A percentile compares a stretch with the other conserved stretches of the same genome.
These are phyloP conservation scores for Saimiri boliviensis DNA, from an alignment of 2,113 vertebrate genomes.

Conservation along the genomic window DNA sequence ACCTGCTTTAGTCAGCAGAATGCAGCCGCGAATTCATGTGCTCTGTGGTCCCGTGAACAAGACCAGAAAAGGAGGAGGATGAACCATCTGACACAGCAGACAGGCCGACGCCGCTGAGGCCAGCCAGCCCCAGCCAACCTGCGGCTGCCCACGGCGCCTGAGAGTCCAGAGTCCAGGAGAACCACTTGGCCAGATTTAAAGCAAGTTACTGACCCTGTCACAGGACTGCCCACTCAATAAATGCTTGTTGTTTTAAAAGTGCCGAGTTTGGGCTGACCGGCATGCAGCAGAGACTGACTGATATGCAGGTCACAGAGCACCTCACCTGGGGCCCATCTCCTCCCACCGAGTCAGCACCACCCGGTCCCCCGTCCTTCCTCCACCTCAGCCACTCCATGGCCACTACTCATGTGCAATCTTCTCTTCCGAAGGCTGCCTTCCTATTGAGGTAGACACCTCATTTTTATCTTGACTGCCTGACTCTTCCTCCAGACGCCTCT, in stretches of 20 bases:
- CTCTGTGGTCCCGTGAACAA: background rate
- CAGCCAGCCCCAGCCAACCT: too few relatives aligned
- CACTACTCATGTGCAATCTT: background rate
- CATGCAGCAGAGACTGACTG: accelerated
- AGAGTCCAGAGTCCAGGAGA: too few relatives aligned
- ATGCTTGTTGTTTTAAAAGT: too few relatives aligned
- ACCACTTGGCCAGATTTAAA: accelerated
- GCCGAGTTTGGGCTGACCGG: accelerated
- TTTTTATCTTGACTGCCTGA: background rate
- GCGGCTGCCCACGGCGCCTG: too few relatives aligned
- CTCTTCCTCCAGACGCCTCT: too few relatives aligned
- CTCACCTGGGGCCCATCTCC: too few relatives aligned
- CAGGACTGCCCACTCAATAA: accelerated
- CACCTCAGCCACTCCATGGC: accelerated
- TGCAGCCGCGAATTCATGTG: accelerated
- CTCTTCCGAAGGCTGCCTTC: background rate
- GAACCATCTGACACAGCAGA: too few relatives aligned
- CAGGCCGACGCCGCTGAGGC: accelerated
- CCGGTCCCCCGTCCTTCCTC: background rate
- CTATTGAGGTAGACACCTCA: accelerated
- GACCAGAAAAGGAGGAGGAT: background rate
- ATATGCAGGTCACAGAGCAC: accelerated
- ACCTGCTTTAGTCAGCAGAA: background rate
- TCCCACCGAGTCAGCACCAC: accelerated
- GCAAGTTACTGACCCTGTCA: accelerated